Evolutionary conservation across 30 jellyfish, hydroid and myxozoan genomes (phyloP).

Genomic region (Cassiopea xamachana): DNA sequence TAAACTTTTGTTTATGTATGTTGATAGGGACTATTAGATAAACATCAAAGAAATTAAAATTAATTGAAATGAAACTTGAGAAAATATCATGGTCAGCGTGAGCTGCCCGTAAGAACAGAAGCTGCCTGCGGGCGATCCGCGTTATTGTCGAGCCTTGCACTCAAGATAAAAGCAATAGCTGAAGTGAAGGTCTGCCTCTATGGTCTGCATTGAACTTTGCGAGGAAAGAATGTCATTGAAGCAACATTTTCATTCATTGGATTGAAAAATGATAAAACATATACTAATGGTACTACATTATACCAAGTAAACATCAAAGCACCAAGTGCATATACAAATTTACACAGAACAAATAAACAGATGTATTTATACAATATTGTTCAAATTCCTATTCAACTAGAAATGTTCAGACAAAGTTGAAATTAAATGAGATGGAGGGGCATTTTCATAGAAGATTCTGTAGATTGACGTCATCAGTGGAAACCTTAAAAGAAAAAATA

Average conservation of each 20-base stretch:
- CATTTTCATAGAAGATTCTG: slow-evolving; percentile 78
- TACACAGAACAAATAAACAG: not conserved
- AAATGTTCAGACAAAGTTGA: slow-evolving; percentile 77
- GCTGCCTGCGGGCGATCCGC: too few species aligned
- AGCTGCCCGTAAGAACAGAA: too few species aligned
- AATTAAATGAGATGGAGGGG: slow-evolving; percentile 76
- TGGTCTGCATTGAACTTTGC: too few species aligned
- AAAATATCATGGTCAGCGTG: too few species aligned
- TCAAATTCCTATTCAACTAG: not conserved
- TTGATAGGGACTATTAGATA: too few species aligned
- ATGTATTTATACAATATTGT: not conserved
- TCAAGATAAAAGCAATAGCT: too few species aligned
- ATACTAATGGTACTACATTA: not conserved
- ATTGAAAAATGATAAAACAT: not conserved
- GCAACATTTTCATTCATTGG: not conserved
- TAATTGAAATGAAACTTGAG: too few species aligned
- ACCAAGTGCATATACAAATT: slow-evolving; percentile 4
- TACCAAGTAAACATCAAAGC: not conserved
- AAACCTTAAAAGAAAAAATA: slow-evolving; percentile 58
- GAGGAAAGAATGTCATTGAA: too few species aligned
- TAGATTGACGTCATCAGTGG: slow-evolving; percentile 78
- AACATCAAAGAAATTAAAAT: too few species aligned
- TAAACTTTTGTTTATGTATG: too few species aligned
- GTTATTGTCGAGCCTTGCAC: too few species aligned
- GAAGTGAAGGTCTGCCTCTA: too few species aligned